phyloP scores from a whole-genome alignment of 2,888 invertebrate species.

The Ophion obscuratus region DNA sequence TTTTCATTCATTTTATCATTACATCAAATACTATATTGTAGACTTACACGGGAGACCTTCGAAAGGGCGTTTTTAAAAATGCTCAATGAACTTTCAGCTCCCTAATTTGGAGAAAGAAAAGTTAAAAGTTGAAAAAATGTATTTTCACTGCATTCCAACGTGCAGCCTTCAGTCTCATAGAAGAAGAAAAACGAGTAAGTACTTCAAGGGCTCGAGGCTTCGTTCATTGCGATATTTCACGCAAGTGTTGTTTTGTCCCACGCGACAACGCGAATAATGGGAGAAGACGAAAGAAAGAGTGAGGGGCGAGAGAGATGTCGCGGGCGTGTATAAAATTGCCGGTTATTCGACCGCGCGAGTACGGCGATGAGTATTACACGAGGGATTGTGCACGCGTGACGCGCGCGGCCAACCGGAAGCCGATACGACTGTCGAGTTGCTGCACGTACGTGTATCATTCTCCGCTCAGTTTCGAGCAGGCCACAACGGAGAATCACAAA shows the following conservation, averaged over 20 bases:
- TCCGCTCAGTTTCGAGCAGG: constrained; percentile 15
- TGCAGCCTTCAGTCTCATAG: no score
- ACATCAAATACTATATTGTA: no score
- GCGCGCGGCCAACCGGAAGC: constrained; percentile 41
- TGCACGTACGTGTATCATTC: constrained; percentile 5
- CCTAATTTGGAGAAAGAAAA: no score
- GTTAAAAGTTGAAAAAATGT: background rate
- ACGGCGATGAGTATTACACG: constrained; percentile 17
- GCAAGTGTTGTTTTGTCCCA: background rate
- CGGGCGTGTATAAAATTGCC: background rate
- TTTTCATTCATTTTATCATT: no score
- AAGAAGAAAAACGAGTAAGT: background rate
- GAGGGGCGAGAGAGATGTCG: background rate
- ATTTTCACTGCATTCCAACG: background rate
- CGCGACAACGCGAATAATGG: background rate
- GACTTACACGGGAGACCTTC: no score
- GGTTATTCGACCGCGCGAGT: constrained; percentile 5
- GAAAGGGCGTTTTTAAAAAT: no score
- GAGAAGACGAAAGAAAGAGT: background rate
- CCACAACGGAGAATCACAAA: background rate
- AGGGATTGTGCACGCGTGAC: constrained; percentile 25
- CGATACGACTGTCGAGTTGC: constrained; percentile 18
- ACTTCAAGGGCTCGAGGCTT: background rate
- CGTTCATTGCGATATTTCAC: background rate
- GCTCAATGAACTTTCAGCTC: no score